These are phyloP conservation scores for Galeruca laticollis DNA, from an alignment of 2,888 invertebrate genomes.

Conservation along the genomic window DNA sequence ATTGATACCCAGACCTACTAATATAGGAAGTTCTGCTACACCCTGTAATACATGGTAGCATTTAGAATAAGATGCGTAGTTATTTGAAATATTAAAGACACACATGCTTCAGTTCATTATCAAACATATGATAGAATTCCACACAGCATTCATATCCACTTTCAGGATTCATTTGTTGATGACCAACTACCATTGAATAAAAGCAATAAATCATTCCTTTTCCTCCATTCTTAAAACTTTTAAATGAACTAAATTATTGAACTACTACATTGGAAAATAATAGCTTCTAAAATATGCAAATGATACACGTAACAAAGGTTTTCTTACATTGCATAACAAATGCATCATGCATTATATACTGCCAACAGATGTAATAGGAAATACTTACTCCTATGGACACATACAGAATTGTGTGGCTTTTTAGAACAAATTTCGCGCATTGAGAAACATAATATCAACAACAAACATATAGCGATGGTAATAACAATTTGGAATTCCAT, in stretches of 20 bases:
- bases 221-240: too few species aligned
- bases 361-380: background rate
- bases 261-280: too few species aligned
- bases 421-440: slow-evolving; percentile 27
- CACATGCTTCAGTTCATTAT: background rate
- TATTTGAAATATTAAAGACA: background rate
- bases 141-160: too few species aligned
- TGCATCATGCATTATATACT: background rate
- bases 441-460: slow-evolving; percentile 27
- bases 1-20: slow-evolving; percentile 14
- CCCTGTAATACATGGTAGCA: slow-evolving; percentile 17
- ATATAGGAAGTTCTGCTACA: slow-evolving; percentile 30
- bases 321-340: too few species aligned
- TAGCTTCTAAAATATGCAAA: too few species aligned
- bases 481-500: slow-evolving; percentile 28
- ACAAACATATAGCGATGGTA: slow-evolving; percentile 23
- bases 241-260: too few species aligned
- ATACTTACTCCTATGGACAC: slow-evolving; percentile 27
- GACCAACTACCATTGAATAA: too few species aligned
- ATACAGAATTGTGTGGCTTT: slow-evolving; percentile 24
- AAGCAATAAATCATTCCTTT: too few species aligned
- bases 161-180: too few species aligned
- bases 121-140: too few species aligned
- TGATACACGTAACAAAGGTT: too few species aligned
- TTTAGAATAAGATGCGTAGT: background rate